A percentile compares a stretch with the other conserved stretches of the same genome.
These are phyloP conservation scores for Ephydatia muelleri DNA, from an alignment of 37 sponge, comb jelly and placozoan species.

Conservation along the genomic window DNA sequence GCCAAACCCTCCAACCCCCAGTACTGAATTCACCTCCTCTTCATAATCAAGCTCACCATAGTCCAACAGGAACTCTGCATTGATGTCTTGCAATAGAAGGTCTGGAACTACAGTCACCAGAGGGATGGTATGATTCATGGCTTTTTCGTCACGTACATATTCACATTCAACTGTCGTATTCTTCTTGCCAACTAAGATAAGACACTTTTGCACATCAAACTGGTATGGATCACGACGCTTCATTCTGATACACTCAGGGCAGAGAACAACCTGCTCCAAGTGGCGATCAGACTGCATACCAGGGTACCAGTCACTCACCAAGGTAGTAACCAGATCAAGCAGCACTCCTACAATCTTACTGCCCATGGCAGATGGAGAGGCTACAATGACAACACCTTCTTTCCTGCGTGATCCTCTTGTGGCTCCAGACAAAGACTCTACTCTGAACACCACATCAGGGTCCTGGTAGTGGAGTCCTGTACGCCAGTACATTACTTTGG, in stretches of 20 bases:
- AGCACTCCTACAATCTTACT: conserved; percentile 74
- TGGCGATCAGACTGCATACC: conserved; percentile 33
- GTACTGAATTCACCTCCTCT: conserved; percentile 59
- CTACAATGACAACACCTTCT: conserved; percentile 66
- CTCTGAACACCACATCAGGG: conserved; percentile 39
- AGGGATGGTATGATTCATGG: conserved; percentile 45
- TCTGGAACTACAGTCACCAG: conserved; percentile 82
- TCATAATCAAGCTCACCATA: conserved; percentile 52
- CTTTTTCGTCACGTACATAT: not conserved
- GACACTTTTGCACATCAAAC: conserved; percentile 47
- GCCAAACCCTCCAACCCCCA: conserved; percentile 87
- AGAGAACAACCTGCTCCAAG: conserved; percentile 62
- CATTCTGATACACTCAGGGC: conserved; percentile 61
- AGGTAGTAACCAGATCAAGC: conserved; percentile 64
- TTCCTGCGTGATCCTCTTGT: not conserved
- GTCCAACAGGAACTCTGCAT: conserved; percentile 63
- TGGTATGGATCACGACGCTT: conserved; percentile 28
- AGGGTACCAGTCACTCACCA: conserved; percentile 86
- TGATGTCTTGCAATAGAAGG: conserved; percentile 79
- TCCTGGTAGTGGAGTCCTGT: conserved; percentile 59
- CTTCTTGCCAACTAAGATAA: conserved; percentile 25
- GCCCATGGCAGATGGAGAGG: conserved; percentile 49
- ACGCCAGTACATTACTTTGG: conserved; percentile 55
- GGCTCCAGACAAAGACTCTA: conserved; percentile 52
- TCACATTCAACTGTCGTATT: conserved; percentile 50